These are phyloP conservation scores for Phrynocephalus vlangalii DNA, from an alignment of 2,797 vertebrate species.

Conservation along the genomic window DNA sequence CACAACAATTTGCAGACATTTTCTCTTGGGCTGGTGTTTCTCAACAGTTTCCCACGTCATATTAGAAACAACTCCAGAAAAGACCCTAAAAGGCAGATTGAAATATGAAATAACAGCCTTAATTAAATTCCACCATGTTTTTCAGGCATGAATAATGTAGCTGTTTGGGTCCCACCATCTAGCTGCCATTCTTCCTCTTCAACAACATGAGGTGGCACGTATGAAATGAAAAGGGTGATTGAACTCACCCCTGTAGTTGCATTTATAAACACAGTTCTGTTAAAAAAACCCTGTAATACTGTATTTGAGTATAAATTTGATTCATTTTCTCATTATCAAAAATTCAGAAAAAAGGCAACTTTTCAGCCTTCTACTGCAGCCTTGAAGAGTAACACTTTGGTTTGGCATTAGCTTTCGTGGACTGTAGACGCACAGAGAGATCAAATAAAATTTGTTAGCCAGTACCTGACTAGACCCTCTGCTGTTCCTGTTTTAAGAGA, in stretches of 20 bases:
- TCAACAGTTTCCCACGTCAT: neutral
- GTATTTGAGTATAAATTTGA: neutral
- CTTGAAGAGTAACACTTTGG: neutral
- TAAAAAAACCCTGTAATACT: neutral
- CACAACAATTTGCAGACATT: neutral
- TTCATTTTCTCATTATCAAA: neutral
- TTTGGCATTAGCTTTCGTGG: neutral
- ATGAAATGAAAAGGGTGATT: neutral
- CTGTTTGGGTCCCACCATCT: neutral
- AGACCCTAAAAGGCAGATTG: neutral
- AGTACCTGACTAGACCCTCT: neutral
- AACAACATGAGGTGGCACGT: neutral
- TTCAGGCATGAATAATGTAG: neutral
- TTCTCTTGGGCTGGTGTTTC: neutral
- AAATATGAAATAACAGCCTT: neutral
- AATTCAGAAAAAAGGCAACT: neutral
- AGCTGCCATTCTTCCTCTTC: neutral
- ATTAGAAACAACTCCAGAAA: neutral
- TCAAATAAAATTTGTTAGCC: neutral
- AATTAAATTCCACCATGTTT: neutral
- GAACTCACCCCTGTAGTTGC: neutral
- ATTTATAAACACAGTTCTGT: neutral
- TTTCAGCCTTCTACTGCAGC: neutral
- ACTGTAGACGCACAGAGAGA: too few species aligned
- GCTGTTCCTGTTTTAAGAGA: neutral